Evolutionary conservation across 2,888 invertebrate species (phyloP).

Genomic region (Cerceris ruficornis): DNA sequence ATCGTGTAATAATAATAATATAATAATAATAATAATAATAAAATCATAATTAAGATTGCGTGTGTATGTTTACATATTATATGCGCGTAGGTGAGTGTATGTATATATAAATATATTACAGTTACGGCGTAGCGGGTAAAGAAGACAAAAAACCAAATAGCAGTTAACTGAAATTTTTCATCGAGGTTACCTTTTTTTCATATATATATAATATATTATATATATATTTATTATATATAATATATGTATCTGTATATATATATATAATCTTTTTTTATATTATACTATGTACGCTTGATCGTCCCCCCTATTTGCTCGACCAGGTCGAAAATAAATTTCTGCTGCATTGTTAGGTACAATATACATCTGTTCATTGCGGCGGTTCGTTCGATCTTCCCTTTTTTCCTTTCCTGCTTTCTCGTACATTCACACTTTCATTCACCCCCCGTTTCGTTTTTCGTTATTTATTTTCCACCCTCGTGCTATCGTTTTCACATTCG

Average conservation of each 20-base stretch:
- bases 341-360: constrained; percentile 59
- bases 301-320: background rate
- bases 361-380: constrained; percentile 53
- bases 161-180: constrained; percentile 62
- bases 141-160: constrained; percentile 66
- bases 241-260: constrained; percentile 17
- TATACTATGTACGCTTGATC: constrained; percentile 31
- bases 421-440: constrained; percentile 11
- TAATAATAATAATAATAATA: constrained; percentile 61
- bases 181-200: constrained; percentile 39
- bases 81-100: constrained; percentile 50
- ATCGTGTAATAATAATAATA: constrained; percentile 66
- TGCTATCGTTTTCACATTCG: background rate
- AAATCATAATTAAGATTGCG: constrained; percentile 69
- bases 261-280: constrained; percentile 4
- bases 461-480: constrained; percentile 15
- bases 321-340: constrained; percentile 20
- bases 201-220: constrained; percentile 10
- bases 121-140: constrained; percentile 65
- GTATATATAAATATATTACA: constrained; percentile 72
- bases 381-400: constrained; percentile 12
- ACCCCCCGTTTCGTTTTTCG: constrained; percentile 1
- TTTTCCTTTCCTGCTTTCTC: constrained; percentile 1
- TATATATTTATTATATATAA: background rate
- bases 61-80: constrained; percentile 57